phyloP scores from a whole-genome alignment of 1,140 invertebrate genomes.

The Lanistes nyassanus region DNA sequence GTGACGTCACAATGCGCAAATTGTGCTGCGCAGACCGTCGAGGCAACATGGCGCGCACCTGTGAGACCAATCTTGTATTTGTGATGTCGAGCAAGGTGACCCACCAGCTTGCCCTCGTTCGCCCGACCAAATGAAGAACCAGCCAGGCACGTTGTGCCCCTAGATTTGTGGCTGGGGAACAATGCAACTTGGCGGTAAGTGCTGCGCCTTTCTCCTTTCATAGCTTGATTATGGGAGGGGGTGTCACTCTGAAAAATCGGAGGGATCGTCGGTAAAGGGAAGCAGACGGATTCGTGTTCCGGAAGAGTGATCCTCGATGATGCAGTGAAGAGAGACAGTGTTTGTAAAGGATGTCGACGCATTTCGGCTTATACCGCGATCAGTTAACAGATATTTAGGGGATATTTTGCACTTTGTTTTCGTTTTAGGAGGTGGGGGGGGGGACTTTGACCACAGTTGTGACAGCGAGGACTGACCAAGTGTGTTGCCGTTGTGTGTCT shows the following conservation, averaged over 20 bases:
- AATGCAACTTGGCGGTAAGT: constrained; percentile 24
- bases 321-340: constrained; percentile 9
- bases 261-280: constrained; percentile 22
- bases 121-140: constrained; percentile 15
- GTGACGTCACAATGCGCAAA: constrained; percentile 30
- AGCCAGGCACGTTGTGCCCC: constrained; percentile 11
- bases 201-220: constrained; percentile 9
- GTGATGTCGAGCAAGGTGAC: constrained; percentile 26
- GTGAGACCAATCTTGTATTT: constrained; percentile 25
- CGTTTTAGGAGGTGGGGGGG: background rate
- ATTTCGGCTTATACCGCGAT: background rate
- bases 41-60: constrained; percentile 28
- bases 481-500: too few relatives aligned
- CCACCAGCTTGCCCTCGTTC: constrained; percentile 15
- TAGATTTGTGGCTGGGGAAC: constrained; percentile 11
- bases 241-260: constrained; percentile 30
- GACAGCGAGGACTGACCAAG: too few relatives aligned
- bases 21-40: constrained; percentile 28
- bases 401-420: constrained; percentile 10
- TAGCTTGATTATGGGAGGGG: constrained; percentile 13
- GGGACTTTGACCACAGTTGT: too few relatives aligned
- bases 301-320: constrained; percentile 20
- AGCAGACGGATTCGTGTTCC: constrained; percentile 24
- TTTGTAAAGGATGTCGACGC: background rate
- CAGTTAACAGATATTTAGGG: background rate